These are phyloP conservation scores for Pseudocheirus occidentalis DNA, from an alignment of 2,797 vertebrate genomes.

Conservation along the genomic window DNA sequence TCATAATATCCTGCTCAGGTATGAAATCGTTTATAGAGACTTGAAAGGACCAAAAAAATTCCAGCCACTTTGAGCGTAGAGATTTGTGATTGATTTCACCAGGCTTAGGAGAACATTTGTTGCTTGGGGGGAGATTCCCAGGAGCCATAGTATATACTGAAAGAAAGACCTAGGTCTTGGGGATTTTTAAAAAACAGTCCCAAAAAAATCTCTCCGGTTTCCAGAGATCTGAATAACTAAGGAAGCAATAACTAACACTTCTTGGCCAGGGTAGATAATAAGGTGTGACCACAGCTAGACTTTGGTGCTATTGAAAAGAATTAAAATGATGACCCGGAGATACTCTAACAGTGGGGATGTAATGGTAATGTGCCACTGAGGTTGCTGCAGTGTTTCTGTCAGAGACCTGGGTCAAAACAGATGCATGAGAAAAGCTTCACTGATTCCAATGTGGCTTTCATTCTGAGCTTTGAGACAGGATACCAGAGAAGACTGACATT, in stretches of 20 bases:
- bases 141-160: conserved; percentile 15
- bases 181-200: not conserved
- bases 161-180: not conserved
- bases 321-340: not conserved
- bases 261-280: conserved; percentile 4
- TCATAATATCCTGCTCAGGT: not conserved
- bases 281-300: not conserved
- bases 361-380: not conserved
- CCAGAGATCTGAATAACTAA: conserved; percentile 22
- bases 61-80: conserved; percentile 20
- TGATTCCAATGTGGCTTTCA: conserved; percentile 3
- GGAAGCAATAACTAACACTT: not conserved
- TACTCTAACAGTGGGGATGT: conserved; percentile 1
- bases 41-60: conserved; percentile 18
- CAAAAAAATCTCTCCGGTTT: not conserved
- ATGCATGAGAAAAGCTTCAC: not conserved
- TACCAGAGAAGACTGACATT: conserved; percentile 6
- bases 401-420: conserved; percentile 11
- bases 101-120: not conserved
- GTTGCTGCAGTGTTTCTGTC: not conserved
- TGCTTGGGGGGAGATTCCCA: not conserved
- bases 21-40: conserved; percentile 18
- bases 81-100: not conserved
- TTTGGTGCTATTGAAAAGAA: not conserved
- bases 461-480: conserved; percentile 21